Base-by-base conservation (phyloP, 2,113 vertebrate genomes). In the Nipponia nippon region DNA sequence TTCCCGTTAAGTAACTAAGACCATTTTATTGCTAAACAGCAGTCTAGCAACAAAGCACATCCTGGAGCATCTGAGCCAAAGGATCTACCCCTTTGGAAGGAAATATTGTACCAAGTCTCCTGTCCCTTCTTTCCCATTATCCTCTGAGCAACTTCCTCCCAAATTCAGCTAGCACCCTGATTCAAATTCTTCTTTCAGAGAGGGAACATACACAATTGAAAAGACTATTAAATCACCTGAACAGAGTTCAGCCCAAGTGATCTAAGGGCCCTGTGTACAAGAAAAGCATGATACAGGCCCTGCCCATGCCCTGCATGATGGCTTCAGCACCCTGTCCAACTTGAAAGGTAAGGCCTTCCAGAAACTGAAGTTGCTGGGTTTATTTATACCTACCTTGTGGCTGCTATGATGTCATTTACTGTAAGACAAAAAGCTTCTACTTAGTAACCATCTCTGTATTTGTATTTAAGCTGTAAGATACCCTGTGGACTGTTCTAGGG, bases 1-100 rank as follows among this genome's bases (percentile, higher is more conserved):
- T 97, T 96, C 94, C 89, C 8, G 10, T 83, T 96, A 97, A 97
- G 92, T 94, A 95, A 91, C 96, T 75, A 34, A 95, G 93, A 67
- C 47, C 38, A 19, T 87, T 97, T 95, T 50, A 94, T 91, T 93
- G 95, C 95, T 94, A 78, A 96, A 52, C 65, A 71, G 95, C 91
- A 92, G 42, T 27, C 59, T 55, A 78, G 87, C 76, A 92, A 34
- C 58, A 67, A 90, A 93, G 86, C 42, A 76, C 70, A 59, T 63
- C 78, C 83, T 40, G 55, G 23, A 75, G 36, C 3, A 29, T 12
- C 34, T 3, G 59, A 90, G 86, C 61, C 79, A 87, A 38, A 77
- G 67, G 71, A 95, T 59, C 81, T 59, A 36, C 20, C 30, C 30
- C 34, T 73, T 36, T 15, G 40, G 53, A 87, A 76, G 59, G 29